Evolutionary conservation across 2,888 invertebrate genomes (phyloP), one percentile per base, ranked within the genome.

Genomic region (Napeogenes sylphis): DNA sequence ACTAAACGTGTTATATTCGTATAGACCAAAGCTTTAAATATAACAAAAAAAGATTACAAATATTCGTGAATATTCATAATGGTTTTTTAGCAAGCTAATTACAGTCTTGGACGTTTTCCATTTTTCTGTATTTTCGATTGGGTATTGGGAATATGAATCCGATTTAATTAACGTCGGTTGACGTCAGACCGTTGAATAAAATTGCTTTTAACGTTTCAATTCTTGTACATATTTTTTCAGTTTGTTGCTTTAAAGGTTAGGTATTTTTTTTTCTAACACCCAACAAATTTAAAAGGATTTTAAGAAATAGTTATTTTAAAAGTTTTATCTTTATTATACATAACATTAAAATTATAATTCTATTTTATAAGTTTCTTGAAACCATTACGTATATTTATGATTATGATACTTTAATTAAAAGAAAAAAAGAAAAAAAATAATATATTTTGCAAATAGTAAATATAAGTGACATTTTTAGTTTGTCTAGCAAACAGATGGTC

Each of bases 141-240:
- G 74, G 66, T 73, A 75, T 72, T 70, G 65, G 69, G 76, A 81
- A 80, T 82, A 82, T 82, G 78, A 76, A 80, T 80, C 71, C 73
- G 75, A 78, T 78, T 80, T 79, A 76, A 81, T 80, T 76, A 78
- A 77, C 63, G 67, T 65, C 64, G 65, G 66, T 68, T 70, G 66
- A 65, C 61, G 60, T 59, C 60, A 63, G 56, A 59, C 56, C 65
- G 62, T 63, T 64, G 66, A 68, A 71, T 68, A 70, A 69, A 69
- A 67, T 65, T 63, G 61, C 66, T 67, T 66, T 67, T 68, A 65
- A 64, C 58, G 60, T 65, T 65, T 65, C 65, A 63, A 65, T 67
- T 67, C 62, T 63, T 64, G 62, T 12, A 51, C 21, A 47, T 47
- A 21, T 21, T 30, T 51, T 51, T 51, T 30, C 6, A 51, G 51